Percentiles rank a stretch among this genome's conserved stretches.
phyloP scores from a whole-genome alignment of 2,888 invertebrate genomes.

The Trissolcus brochymenae region DNA sequence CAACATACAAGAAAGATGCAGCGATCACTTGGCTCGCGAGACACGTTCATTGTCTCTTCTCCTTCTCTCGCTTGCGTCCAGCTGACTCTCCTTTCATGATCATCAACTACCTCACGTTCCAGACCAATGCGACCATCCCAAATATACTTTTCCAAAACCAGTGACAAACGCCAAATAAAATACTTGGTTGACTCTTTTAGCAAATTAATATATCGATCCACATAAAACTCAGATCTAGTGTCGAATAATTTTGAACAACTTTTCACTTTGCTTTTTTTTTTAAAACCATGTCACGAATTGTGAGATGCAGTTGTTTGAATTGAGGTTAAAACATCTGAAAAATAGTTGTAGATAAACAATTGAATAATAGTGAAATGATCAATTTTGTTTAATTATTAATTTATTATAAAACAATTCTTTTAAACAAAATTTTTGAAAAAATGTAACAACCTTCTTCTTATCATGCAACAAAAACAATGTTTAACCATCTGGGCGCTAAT shows the following conservation, averaged over 20 bases:
- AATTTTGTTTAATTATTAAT: too few species aligned
- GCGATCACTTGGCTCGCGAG: constrained; percentile 67
- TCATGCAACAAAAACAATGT: too few species aligned
- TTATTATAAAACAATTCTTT: too few species aligned
- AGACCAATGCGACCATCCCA: constrained; percentile 49
- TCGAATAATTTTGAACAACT: constrained; percentile 4
- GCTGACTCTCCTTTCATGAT: constrained; percentile 66
- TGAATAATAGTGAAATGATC: too few species aligned
- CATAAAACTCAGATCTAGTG: background rate
- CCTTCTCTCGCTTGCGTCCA: constrained; percentile 53
- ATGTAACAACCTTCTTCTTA: too few species aligned
- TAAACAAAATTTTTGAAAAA: too few species aligned
- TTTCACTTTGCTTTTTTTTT: background rate
- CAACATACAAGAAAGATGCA: constrained; percentile 35
- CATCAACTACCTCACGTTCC: constrained; percentile 65
- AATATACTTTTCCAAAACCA: constrained; percentile 60
- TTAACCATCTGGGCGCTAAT: too few species aligned
- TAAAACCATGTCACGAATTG: too few species aligned
- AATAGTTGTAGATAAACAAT: too few species aligned
- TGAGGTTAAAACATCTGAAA: too few species aligned
- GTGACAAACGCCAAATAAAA: constrained; percentile 65
- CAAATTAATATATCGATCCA: constrained; percentile 60
- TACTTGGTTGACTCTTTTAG: constrained; percentile 29
- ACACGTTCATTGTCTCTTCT: constrained; percentile 70
- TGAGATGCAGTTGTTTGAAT: too few species aligned